A percentile compares a stretch with the other conserved stretches of the same genome.
These are phyloP conservation scores for Arctocebus calabarensis DNA, from an alignment of 2,797 vertebrate species.

Conservation along the genomic window DNA sequence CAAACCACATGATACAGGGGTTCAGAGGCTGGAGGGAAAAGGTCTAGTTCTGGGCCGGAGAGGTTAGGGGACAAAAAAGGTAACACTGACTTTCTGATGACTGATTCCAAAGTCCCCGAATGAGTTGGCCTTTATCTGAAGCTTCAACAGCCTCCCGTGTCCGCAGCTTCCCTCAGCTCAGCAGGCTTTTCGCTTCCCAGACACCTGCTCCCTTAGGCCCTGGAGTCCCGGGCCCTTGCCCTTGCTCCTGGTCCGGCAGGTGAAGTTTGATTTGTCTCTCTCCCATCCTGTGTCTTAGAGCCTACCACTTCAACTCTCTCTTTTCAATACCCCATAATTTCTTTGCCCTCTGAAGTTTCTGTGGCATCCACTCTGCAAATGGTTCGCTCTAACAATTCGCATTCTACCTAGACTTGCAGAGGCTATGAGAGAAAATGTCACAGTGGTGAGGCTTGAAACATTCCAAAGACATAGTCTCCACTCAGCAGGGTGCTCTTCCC, in stretches of 20 bases:
- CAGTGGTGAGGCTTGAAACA: background rate
- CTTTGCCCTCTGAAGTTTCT: background rate
- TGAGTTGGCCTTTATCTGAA: background rate
- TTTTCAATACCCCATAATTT: background rate
- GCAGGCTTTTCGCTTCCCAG: background rate
- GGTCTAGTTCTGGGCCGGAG: background rate
- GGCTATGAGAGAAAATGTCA: constrained; percentile 36
- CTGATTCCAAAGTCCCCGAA: background rate
- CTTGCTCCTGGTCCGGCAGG: background rate
- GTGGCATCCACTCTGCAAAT: background rate
- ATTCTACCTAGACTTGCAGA: constrained; percentile 1
- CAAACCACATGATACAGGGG: background rate
- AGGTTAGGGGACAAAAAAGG: background rate
- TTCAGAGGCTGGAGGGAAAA: background rate
- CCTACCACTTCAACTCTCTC: background rate
- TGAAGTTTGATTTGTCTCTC: background rate
- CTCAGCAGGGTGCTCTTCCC: background rate
- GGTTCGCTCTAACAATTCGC: background rate
- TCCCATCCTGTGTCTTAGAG: background rate
- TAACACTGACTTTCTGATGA: background rate
- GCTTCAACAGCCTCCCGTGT: background rate
- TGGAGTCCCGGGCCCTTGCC: background rate
- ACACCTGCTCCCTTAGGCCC: background rate
- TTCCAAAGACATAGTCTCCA: background rate
- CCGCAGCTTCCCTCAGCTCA: background rate